These are phyloP conservation scores for Heliconius hortense DNA, from an alignment of 2,888 invertebrate genomes.

Conservation along the genomic window DNA sequence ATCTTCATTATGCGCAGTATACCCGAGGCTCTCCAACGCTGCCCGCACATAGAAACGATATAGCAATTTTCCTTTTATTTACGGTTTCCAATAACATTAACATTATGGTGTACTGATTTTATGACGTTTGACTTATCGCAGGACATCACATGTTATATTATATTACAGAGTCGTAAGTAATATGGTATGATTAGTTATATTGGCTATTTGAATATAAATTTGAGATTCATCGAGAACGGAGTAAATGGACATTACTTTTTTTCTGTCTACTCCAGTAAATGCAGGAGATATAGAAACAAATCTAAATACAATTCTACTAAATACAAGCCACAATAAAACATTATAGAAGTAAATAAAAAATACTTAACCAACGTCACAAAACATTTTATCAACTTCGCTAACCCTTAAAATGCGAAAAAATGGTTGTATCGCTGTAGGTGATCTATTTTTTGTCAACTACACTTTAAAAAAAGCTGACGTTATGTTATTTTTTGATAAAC, in stretches of 20 bases:
- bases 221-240: too few species aligned
- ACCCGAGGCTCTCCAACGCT: slow-evolving; percentile 55
- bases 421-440: background rate
- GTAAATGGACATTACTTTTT: background rate
- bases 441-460: background rate
- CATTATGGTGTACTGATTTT: slow-evolving; percentile 25
- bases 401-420: background rate
- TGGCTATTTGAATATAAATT: background rate
- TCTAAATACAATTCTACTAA: background rate
- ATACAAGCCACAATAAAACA: background rate
- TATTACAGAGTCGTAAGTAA: background rate
- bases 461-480: background rate
- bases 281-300: background rate
- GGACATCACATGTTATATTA: background rate
- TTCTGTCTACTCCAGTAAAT: background rate
- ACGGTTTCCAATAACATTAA: slow-evolving; percentile 51
- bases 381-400: background rate
- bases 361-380: background rate
- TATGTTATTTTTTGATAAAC: slow-evolving; percentile 9
- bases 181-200: background rate
- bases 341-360: background rate
- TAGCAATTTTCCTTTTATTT: slow-evolving; percentile 66
- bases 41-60: slow-evolving; percentile 58
- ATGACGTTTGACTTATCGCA: background rate
- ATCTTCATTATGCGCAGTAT: slow-evolving; percentile 64